Evolutionary conservation across 2,888 invertebrate species (phyloP).

Genomic region (Autographa gamma): DNA sequence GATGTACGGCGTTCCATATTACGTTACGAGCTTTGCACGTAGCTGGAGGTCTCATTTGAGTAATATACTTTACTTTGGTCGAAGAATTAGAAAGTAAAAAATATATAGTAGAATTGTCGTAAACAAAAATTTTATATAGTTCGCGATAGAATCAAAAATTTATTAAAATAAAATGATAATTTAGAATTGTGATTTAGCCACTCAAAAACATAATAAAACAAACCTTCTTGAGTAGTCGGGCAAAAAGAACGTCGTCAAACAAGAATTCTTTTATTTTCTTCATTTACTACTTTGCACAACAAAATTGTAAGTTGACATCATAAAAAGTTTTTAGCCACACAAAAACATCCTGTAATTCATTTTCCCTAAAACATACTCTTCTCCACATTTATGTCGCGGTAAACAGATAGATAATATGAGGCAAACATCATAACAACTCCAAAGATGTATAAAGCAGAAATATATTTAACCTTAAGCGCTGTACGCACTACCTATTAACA

Average conservation of each 20-base stretch:
- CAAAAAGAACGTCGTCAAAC: too few relatives aligned
- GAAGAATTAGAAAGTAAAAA: slow-evolving; percentile 11
- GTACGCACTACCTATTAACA: not conserved
- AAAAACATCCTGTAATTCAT: not conserved
- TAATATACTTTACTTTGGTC: slow-evolving; percentile 43
- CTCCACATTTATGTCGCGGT: slow-evolving; percentile 17
- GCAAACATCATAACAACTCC: slow-evolving; percentile 53
- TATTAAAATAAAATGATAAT: too few relatives aligned
- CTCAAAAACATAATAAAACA: too few relatives aligned
- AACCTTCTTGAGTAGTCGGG: too few relatives aligned
- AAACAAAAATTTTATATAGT: too few relatives aligned
- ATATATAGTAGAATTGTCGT: too few relatives aligned
- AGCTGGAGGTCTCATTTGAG: slow-evolving; percentile 55
- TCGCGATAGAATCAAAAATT: too few relatives aligned
- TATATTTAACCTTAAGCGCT: slow-evolving; percentile 53
- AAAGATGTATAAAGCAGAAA: slow-evolving; percentile 44
- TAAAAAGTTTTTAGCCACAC: not conserved
- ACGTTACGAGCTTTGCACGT: slow-evolving; percentile 57
- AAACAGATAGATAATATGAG: slow-evolving; percentile 44
- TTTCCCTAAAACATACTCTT: slow-evolving; percentile 1
- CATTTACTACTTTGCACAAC: not conserved
- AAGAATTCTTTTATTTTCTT: too few relatives aligned
- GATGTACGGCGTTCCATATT: slow-evolving; percentile 58
- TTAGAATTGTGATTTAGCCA: too few relatives aligned
- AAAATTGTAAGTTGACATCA: not conserved